Conservation (phyloP, 2,113 vertebrate species). For the Callospermophilus lateralis region DNA sequence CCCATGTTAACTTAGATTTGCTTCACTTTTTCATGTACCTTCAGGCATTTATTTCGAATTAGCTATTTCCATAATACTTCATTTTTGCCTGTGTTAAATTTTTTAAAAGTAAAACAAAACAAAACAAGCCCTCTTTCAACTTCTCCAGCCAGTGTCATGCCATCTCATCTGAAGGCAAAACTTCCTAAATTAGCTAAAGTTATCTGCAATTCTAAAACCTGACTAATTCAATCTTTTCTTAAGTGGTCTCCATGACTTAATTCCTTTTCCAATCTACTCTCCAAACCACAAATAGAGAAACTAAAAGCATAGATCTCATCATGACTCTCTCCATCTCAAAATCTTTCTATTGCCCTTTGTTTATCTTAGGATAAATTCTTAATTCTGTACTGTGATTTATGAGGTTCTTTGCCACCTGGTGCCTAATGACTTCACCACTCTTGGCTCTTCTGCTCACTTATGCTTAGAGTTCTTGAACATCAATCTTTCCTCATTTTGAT, state of each 20-base stretch:
- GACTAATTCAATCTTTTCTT: not conserved
- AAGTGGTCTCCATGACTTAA: not conserved
- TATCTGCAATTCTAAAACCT: conserved; percentile 2
- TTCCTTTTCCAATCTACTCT: not conserved
- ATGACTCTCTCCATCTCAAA: not conserved
- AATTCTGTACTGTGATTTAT: not conserved
- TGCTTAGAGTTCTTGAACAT: not conserved
- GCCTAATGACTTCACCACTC: not conserved
- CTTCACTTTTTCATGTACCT: not conserved
- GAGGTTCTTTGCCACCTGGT: not conserved
- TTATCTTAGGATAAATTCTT: not conserved
- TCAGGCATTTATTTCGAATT: not conserved
- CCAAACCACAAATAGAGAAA: not conserved
- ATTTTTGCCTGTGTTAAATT: not conserved
- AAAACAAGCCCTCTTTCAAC: not conserved
- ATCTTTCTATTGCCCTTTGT: not conserved
- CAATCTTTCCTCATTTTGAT: not conserved
- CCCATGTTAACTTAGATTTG: not conserved
- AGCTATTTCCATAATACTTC: not conserved
- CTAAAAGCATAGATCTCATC: conserved; percentile 1
- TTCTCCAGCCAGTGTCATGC: not conserved
- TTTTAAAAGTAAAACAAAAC: not conserved
- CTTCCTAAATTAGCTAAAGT: not conserved
- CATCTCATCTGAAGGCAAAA: not conserved
- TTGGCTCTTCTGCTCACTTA: not conserved